phyloP scores from a whole-genome alignment of 2,113 vertebrate genomes.

The Coregonus clupeaformis region DNA sequence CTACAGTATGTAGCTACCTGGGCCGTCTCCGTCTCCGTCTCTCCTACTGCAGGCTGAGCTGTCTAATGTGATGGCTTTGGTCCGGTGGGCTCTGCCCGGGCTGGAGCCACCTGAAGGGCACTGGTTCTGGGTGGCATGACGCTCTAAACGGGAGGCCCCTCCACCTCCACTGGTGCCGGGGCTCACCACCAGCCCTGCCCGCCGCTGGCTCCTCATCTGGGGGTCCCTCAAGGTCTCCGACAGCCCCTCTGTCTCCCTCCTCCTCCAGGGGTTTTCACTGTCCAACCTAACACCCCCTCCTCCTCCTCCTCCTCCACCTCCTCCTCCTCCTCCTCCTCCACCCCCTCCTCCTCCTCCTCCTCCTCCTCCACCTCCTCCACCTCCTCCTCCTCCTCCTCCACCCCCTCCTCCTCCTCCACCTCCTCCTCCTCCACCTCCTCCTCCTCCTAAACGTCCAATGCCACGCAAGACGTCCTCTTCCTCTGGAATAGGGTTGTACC shows the following conservation, averaged over 20 bases:
- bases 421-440: slow-evolving; percentile 17
- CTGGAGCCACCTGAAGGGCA: slow-evolving; percentile 14
- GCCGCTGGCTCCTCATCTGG: slow-evolving; percentile 14
- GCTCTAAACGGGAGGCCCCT: not conserved
- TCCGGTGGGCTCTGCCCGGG: slow-evolving; percentile 30
- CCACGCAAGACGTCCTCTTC: slow-evolving; percentile 71
- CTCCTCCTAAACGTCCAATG: not conserved
- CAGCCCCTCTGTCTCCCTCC: slow-evolving; percentile 16
- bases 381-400: slow-evolving; percentile 52
- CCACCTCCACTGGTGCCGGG: too few species aligned
- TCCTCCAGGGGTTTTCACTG: slow-evolving; percentile 52
- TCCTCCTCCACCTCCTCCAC: slow-evolving; percentile 54
- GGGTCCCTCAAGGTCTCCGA: not conserved
- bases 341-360: slow-evolving; percentile 29
- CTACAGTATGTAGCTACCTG: too few species aligned
- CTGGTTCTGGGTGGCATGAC: not conserved
- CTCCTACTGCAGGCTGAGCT: slow-evolving; percentile 32
- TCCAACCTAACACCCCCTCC: slow-evolving; percentile 35
- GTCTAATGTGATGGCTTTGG: slow-evolving; percentile 49
- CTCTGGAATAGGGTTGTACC: slow-evolving; percentile 94
- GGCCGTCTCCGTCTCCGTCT: too few species aligned
- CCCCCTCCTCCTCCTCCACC: slow-evolving; percentile 54
- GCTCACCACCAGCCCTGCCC: slow-evolving; percentile 8
- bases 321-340: slow-evolving; percentile 76
- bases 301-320: slow-evolving; percentile 38